Evolutionary conservation across 2,888 invertebrate species (phyloP), one percentile per base, ranked within the genome.

Genomic region (Patella caerulea): DNA sequence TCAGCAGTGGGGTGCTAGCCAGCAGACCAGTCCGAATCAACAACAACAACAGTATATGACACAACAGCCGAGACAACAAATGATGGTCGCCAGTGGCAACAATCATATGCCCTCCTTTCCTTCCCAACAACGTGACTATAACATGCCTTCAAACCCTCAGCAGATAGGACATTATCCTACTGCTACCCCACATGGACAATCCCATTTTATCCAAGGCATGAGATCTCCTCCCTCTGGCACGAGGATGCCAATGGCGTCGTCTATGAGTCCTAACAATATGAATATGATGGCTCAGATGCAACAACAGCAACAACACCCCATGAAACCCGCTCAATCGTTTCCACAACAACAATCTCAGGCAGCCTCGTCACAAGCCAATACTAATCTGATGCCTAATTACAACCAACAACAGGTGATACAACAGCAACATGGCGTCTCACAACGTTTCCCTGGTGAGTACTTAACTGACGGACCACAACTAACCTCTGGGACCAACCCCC

Each of bases 71-170:
- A 78, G 76, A 7, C 83, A 82, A 71, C 72, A 78, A 74, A 73
- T 56, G 55, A 73, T 73, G 34, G 59, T 34, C 53, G 45, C 45
- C 45, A 45, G 45, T 45, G 54, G 24, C 71, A 71, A 76, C 52
- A 70, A 70, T 69, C 76, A 79, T 34, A 73, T 76, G 55, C 65
- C 78, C 19, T 76, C 80, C 24, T 86, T 86, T 77, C 83, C 86
- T 78, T 45, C 45, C 45, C 79, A 83, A 12, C 88, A 88, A 59
- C 85, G 83, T 71, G 86, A 87, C 65, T 87, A 86, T 81, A 81
- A 83, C 79, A 82, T 84, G 81, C 83, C 83, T 17, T 84, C 82
- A 56, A 82, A 82, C 52, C 80, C 80, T 54, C 82, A 81, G 65
- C 76, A 82, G 76, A 70, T 83, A 56, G 81, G 81, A 54, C 83